Evolutionary conservation across 2,113 vertebrate species (phyloP).

Genomic region (Maccullochella peelii): DNA sequence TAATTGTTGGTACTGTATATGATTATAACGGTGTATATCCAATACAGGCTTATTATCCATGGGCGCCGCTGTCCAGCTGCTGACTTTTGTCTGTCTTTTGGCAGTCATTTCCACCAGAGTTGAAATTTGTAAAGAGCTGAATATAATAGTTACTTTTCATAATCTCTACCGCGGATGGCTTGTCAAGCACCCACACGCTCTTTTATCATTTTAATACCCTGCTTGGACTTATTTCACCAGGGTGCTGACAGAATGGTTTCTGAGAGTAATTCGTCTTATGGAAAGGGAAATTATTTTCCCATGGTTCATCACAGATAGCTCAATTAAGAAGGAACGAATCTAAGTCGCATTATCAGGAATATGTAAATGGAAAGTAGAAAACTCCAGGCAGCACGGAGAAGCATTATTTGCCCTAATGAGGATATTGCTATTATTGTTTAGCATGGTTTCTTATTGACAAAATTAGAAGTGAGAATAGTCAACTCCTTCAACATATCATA

Average conservation of each 20-base stretch:
- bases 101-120: slow-evolving; percentile 54
- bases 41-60: slow-evolving; percentile 54
- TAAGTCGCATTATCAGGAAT: slow-evolving; percentile 69
- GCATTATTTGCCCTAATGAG: slow-evolving; percentile 69
- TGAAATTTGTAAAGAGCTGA: slow-evolving; percentile 70
- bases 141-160: slow-evolving; percentile 76
- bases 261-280: slow-evolving; percentile 71
- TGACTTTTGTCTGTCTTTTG: slow-evolving; percentile 71
- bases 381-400: slow-evolving; percentile 35
- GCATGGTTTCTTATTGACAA: slow-evolving; percentile 22
- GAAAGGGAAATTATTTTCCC: slow-evolving; percentile 69
- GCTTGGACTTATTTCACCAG: slow-evolving; percentile 70
- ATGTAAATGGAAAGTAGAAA: slow-evolving; percentile 67
- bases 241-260: slow-evolving; percentile 83
- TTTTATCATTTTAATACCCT: slow-evolving; percentile 83
- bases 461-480: slow-evolving; percentile 33
- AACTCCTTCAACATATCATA: slow-evolving; percentile 35
- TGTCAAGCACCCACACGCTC: slow-evolving; percentile 69
- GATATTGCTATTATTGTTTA: slow-evolving; percentile 42
- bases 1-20: slow-evolving; percentile 49
- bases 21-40: slow-evolving; percentile 50
- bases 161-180: slow-evolving; percentile 69
- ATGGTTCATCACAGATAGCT: slow-evolving; percentile 77
- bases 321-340: slow-evolving; percentile 73
- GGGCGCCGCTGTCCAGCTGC: slow-evolving; percentile 53